Base-by-base conservation (phyloP, 1,140 invertebrate species). In the Eciton burchellii region DNA sequence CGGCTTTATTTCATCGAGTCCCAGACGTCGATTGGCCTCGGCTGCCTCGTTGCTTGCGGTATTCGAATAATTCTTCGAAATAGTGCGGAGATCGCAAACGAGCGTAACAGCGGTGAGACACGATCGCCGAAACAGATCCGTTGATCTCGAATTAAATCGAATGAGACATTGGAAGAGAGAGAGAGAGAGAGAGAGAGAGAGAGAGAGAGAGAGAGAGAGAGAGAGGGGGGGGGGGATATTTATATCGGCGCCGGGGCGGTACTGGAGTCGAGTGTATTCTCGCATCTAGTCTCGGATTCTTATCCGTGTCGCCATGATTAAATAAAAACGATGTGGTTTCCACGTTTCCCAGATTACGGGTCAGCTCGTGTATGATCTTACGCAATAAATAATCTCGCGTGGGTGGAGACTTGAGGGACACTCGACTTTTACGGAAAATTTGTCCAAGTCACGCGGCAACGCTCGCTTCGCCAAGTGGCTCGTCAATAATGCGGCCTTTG, bases 1-100 rank as follows among this genome's bases (percentile, higher is more conserved):
- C 62, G 56, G 59, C 73, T 84, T 89, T 83, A 87, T 88, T 88
- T 84, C 83, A 84, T 88, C 77, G 82, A 47, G 41, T 62, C 70
- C 73, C 66, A 84, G 76, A 82, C 86, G 85, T 89, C 84, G 81
- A 89, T 88, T 89, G 76, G 73, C 84, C 84, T 88, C 87, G 86
- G 63, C 81, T 83, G 62, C 57, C 54, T 66, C 56, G 72, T 57
- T 41, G 77, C 56, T 65, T 84, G 65, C 84, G 86, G 82, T 86
- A 86, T 73, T 62, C 60, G 65, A 82, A 41, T 52, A 74, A 86
- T 87, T 86, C 84, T 29, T 41, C 81, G 62, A 85, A 81, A 79
- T 14, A 35, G 6, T 6, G 35, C 6, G 45, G 29, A 62, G 62
- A 56, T 66, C 72, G 72, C 29, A 12, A 45, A 57, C 45, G 43